Evolutionary conservation across 30 jellyfish, hydroid and myxozoan genomes (phyloP).

Genomic region (Aurelia sp.): DNA sequence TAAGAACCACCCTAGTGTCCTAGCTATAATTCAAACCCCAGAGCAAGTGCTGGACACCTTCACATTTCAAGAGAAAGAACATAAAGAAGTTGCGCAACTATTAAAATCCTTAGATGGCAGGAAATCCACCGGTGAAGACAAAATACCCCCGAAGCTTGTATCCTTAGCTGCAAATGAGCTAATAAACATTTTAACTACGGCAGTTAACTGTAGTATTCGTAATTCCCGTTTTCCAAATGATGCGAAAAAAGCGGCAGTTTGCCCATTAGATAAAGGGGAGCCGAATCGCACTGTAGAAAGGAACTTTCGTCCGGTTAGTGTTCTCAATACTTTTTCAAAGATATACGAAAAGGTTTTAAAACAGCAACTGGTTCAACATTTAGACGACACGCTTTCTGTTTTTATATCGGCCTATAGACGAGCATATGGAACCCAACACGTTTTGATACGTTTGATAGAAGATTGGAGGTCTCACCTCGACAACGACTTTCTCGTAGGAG

Average conservation of each 20-base stretch:
- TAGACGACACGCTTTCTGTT: no score
- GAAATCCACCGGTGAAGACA: slow-evolving; percentile 5
- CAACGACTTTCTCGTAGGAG: no score
- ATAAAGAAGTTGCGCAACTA: background rate
- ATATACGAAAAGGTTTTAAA: no score
- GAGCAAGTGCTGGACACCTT: background rate
- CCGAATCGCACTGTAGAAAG: slow-evolving; percentile 2
- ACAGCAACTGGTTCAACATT: no score
- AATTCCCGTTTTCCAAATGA: no score
- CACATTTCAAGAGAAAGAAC: background rate
- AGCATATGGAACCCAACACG: no score
- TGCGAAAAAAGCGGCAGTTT: background rate
- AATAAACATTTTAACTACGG: background rate
- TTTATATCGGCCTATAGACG: no score
- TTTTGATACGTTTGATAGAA: no score
- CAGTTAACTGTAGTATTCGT: background rate
- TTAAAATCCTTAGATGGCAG: slow-evolving; percentile 10
- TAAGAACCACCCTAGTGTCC: background rate
- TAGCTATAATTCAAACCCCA: background rate
- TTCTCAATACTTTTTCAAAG: no score
- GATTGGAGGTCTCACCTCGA: no score
- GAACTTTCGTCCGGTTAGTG: background rate
- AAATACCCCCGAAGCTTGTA: background rate
- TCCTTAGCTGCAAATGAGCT: background rate
- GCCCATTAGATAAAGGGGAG: slow-evolving; percentile 15